Evolutionary conservation across 2,888 invertebrate species (phyloP), one percentile per base, ranked within the genome.

Genomic region (Drosophila neutralis): DNA sequence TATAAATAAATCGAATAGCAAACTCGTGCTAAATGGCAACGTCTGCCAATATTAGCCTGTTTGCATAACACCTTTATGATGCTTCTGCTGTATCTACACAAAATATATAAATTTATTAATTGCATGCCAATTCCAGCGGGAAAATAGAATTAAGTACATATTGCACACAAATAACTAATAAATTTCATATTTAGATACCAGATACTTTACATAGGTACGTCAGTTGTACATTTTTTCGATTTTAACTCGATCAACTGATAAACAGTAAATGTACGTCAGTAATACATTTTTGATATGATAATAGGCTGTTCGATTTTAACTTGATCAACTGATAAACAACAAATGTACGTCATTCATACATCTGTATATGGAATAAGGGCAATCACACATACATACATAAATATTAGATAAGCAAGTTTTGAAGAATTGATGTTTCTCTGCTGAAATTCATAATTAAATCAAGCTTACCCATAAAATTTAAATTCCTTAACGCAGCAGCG

Each of bases 401-500:
- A 15, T 24, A 8, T 15, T 24, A 24, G 4, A 24, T 8, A 15
- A 4, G 24, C 4, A 45, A 45, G 4, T 24, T 15, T 45, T 24
- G 15, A 15, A 24, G 4, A 45, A 45, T 45, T 45, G 11, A 13
- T 33, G 5, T 27, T 54, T 27, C 40, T n/a, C 52, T 54, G 29
- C 31, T 70, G 45, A 33, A 73, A 48, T 69, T 61, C 51, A 53
- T 42, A 71, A 58, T 56, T 56, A 69, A 63, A n/a, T 42, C 24
- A 40, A 29, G 38, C 83, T 91, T 82, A 92, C 92, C 92, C 69
- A 90, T 92, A 29, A 92, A 88, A 67, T 84, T 86, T 33, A 90
- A 88, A 61, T 80, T 81, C 53, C 82, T 77, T 52, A 87, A 64
- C 45, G 69, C 76, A 54, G 62, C 74, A 68, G 74, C 69, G 59